Evolutionary conservation across 1,140 invertebrate species (phyloP), one percentile per base, ranked within the genome.

Genomic region (Pemphigus obesinymphae): DNA sequence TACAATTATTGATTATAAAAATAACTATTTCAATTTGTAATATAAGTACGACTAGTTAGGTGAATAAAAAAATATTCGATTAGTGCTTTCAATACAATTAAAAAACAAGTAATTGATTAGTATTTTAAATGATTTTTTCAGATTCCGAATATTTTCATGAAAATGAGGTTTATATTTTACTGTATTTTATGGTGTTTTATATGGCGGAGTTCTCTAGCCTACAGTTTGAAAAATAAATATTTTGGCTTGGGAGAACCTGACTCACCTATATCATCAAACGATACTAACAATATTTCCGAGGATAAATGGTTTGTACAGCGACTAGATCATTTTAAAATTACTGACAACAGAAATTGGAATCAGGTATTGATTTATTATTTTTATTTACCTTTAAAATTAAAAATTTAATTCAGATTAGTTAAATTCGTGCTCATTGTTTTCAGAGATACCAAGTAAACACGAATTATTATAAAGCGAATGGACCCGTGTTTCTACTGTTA

Each of bases 401-500:
- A 61, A 63, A 15, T 29, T 15, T 17, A 11, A 50, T 75, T 61
- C 15, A 31, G 29, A 17, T 31, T 3, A 17, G 5, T 53, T 20
- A 61, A 76, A 37, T 31, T 31, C 76, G 82, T 80, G 73, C 68
- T 83, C 17, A 26, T 29, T 37, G 15, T 66, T 2, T 48, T 23
- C 85, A 95, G 93, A 90, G 94, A 85, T 97, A 94, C 85, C 96
- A 91, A 87, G 88, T 92, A 0, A 96, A 96, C 87, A 89, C 89
- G 66, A 88, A 90, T 17, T 93, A 91, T 85, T 95, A 91, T 83
- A 86, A 89, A 83, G 83, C 87, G 15, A 90, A 90, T 81, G 93
- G 93, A 1, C 93, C 94, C 6, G 89, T 96, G 26, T 97, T 97
- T 86, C 85, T 97, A 3, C 93, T 96, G 94, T 96, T 97, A 85